Conservation (phyloP, 92 coral and sea anemone genomes). For the Scolanthus callimorphus region DNA sequence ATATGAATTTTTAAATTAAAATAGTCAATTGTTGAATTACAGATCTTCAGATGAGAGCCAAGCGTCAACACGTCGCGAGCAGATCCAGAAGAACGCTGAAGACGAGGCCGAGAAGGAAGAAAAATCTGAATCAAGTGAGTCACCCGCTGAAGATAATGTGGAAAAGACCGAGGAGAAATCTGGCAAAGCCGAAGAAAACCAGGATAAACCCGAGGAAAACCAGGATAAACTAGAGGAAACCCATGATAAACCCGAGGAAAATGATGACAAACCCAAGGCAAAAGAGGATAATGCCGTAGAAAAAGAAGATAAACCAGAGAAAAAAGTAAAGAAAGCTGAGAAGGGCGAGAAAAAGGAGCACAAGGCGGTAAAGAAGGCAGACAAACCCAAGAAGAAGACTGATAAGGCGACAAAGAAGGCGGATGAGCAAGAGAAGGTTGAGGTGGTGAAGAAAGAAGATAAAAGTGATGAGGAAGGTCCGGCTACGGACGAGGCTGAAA, state of each 20-base stretch:
- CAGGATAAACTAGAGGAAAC: background rate
- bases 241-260: constrained; percentile 2
- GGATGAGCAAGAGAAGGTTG: constrained; percentile 2
- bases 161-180: constrained; percentile 5
- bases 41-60: background rate
- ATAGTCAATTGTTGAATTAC: background rate
- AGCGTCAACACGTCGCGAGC: constrained; percentile 18
- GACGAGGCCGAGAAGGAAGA: constrained; percentile 10
- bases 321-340: constrained; percentile 8
- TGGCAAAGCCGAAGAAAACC: background rate
- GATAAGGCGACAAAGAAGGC: background rate
- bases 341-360: constrained; percentile 27
- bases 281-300: constrained; percentile 10
- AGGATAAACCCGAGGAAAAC: background rate
- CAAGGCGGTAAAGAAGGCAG: constrained; percentile 13
- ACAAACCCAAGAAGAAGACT: constrained; percentile 7
- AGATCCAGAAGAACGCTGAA: constrained; percentile 18
- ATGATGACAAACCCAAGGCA: background rate
- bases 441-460: constrained; percentile 8
- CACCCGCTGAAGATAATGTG: constrained; percentile 1
- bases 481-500: constrained; percentile 11
- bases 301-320: background rate
- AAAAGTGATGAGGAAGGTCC: constrained; percentile 12
- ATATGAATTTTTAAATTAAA: too few species aligned
- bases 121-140: too few species aligned